phyloP scores from a whole-genome alignment of 2,797 vertebrate genomes.

The Gymnothorax reevesii region DNA sequence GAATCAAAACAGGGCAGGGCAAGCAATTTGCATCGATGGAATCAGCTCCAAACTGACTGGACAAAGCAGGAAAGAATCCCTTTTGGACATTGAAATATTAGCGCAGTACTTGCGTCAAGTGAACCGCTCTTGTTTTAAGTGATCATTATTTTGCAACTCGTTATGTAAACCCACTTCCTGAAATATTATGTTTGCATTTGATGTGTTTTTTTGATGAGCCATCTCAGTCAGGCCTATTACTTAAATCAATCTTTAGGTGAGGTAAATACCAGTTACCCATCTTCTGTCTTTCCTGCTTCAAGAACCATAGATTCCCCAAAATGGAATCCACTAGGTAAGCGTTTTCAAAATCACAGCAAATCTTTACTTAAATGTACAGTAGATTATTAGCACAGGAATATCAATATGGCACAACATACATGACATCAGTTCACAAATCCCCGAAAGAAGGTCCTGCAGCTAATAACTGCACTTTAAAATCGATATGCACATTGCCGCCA shows the following conservation, averaged over 20 bases:
- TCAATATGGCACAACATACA: slow-evolving; percentile 83
- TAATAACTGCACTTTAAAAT: slow-evolving; percentile 50
- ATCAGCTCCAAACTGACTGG: too few species aligned
- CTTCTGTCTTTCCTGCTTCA: slow-evolving; percentile 60
- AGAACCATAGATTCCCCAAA: slow-evolving; percentile 68
- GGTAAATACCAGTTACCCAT: slow-evolving; percentile 65
- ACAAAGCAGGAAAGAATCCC: too few species aligned
- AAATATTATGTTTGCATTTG: too few species aligned
- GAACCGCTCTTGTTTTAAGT: too few species aligned
- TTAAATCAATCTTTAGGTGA: slow-evolving; percentile 15
- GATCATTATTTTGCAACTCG: too few species aligned
- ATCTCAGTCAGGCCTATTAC: too few species aligned
- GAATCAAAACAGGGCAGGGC: too few species aligned
- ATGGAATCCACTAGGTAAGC: slow-evolving; percentile 77
- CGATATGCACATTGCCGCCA: slow-evolving; percentile 69
- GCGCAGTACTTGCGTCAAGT: too few species aligned
- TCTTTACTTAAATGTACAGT: slow-evolving; percentile 76
- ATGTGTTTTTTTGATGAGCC: too few species aligned
- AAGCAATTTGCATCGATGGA: too few species aligned
- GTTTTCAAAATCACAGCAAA: slow-evolving; percentile 80
- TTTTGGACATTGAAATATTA: too few species aligned
- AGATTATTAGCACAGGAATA: slow-evolving; percentile 82
- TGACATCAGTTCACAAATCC: slow-evolving; percentile 81
- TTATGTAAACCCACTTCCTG: too few species aligned
- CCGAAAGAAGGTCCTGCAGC: slow-evolving; percentile 64